These are phyloP conservation scores for Bungarus multicinctus DNA, from an alignment of 2,113 vertebrate genomes.

Conservation along the genomic window DNA sequence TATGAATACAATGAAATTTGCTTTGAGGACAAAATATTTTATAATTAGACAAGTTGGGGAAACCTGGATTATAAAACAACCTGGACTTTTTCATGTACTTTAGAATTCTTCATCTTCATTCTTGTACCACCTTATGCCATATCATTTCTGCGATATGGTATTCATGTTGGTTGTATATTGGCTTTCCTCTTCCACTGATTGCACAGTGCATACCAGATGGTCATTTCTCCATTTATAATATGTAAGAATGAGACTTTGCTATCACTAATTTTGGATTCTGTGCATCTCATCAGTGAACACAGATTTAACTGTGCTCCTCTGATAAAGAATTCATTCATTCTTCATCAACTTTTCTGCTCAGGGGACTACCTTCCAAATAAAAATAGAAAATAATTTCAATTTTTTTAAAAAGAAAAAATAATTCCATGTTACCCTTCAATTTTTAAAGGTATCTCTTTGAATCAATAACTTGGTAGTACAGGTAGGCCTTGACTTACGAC, in stretches of 20 bases:
- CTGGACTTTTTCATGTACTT: neutral
- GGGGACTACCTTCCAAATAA: conserved; percentile 40
- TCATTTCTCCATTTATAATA: conserved; percentile 32
- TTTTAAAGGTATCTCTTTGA: neutral
- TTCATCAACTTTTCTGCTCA: conserved; percentile 34
- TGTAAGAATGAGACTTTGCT: conserved; percentile 21
- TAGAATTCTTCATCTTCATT: neutral
- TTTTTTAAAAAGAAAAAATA: neutral
- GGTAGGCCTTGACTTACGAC: too few species aligned
- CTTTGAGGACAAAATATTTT: neutral
- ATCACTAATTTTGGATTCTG: conserved; percentile 10
- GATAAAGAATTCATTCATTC: conserved; percentile 28
- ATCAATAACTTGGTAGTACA: neutral
- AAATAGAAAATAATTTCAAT: neutral
- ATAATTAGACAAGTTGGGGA: neutral
- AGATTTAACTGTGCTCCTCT: conserved; percentile 18
- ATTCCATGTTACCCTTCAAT: neutral
- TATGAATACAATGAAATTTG: neutral
- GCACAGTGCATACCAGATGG: conserved; percentile 8
- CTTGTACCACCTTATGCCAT: neutral
- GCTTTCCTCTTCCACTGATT: conserved; percentile 36
- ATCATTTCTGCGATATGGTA: neutral
- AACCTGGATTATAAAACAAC: neutral
- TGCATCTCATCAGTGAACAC: conserved; percentile 18
- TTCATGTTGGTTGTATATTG: neutral